Percentiles rank a stretch among this genome's conserved stretches.
These are phyloP conservation scores for Pasiphila rectangulata DNA, from an alignment of 2,888 invertebrate genomes.

Conservation along the genomic window DNA sequence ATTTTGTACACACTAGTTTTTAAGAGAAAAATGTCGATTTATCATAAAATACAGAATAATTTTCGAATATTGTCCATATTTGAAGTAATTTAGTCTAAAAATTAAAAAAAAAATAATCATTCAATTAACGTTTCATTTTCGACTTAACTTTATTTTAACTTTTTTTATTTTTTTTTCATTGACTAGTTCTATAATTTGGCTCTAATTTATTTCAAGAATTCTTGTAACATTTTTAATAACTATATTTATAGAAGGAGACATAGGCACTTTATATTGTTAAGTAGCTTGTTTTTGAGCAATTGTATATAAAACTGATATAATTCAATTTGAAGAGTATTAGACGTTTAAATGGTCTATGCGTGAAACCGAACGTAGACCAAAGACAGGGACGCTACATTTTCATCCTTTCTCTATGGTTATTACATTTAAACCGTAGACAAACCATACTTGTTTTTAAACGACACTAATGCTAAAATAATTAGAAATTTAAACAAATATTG, in stretches of 20 bases:
- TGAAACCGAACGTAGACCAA: conserved; percentile 53
- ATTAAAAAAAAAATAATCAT: conserved; percentile 74
- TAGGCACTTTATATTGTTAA: no score
- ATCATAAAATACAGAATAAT: conserved; percentile 62
- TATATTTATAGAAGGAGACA: no score
- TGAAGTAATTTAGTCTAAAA: conserved; percentile 75
- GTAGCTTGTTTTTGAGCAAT: no score
- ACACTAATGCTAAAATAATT: background rate
- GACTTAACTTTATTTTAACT: conserved; percentile 26
- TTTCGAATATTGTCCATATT: conserved; percentile 73
- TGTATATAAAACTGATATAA: background rate
- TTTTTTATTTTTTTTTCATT: background rate
- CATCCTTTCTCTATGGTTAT: conserved; percentile 19
- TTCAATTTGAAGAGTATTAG: background rate
- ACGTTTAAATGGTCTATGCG: background rate
- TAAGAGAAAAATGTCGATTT: conserved; percentile 52
- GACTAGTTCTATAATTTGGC: no score
- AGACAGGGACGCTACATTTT: conserved; percentile 51
- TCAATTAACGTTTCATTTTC: conserved; percentile 70
- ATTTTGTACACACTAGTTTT: conserved; percentile 61
- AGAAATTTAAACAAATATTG: background rate
- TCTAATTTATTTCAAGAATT: background rate
- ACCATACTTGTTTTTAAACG: background rate
- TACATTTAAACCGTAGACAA: conserved; percentile 1
- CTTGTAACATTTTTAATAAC: background rate